These are phyloP conservation scores for Oceanodroma tethys DNA, from an alignment of 2,113 vertebrate genomes.

Conservation along the genomic window DNA sequence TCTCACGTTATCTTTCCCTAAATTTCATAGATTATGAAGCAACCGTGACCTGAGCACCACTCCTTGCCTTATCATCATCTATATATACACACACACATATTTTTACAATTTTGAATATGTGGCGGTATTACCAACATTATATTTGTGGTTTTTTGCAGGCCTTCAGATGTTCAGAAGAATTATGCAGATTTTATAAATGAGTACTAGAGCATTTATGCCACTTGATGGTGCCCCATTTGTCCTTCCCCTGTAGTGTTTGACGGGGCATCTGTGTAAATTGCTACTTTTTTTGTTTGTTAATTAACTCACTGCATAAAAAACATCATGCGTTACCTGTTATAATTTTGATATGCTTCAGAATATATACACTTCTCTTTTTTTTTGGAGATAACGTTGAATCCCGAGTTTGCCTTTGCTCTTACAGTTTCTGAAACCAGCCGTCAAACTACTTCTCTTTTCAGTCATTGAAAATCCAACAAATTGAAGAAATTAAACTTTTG, in stretches of 20 bases:
- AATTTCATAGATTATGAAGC: not conserved
- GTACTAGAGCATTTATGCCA: slow-evolving; percentile 14
- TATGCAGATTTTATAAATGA: slow-evolving; percentile 49
- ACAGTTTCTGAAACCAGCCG: not conserved
- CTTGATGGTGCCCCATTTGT: slow-evolving; percentile 42
- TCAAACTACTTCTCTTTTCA: not conserved
- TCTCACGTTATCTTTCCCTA: not conserved
- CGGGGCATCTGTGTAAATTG: not conserved
- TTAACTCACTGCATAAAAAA: slow-evolving; percentile 6
- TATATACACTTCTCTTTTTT: not conserved
- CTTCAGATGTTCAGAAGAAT: slow-evolving; percentile 51
- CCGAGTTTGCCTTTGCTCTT: not conserved
- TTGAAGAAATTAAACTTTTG: not conserved
- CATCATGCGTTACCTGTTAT: not conserved
- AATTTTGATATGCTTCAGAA: not conserved
- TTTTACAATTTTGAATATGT: not conserved
- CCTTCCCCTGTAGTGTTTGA: slow-evolving; percentile 16
- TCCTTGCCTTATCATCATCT: not conserved
- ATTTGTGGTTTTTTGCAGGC: not conserved
- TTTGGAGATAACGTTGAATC: not conserved
- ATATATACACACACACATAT: not conserved
- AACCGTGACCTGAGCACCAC: not conserved
- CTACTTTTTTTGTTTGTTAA: not conserved
- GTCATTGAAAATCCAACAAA: not conserved
- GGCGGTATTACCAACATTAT: not conserved